A percentile compares a stretch with the other conserved stretches of the same genome.
These are phyloP conservation scores for Empidonax traillii DNA, from an alignment of 2,113 vertebrate species.

Conservation along the genomic window DNA sequence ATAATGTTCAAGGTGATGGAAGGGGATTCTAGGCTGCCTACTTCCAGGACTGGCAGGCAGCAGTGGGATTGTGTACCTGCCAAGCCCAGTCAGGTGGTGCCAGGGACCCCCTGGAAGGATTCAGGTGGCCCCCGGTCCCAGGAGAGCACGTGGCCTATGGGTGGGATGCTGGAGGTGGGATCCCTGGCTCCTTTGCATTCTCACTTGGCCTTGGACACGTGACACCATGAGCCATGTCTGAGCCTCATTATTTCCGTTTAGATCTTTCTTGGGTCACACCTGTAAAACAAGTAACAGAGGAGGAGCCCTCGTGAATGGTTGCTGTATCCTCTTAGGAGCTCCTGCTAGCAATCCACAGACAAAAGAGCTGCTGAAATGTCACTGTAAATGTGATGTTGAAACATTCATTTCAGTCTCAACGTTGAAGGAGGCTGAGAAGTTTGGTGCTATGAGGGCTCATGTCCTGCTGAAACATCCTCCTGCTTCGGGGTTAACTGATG, in stretches of 20 bases:
- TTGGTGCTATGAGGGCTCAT: not conserved
- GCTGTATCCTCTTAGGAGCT: not conserved
- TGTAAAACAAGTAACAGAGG: not conserved
- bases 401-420: not conserved
- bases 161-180: not conserved
- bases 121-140: fast-evolving
- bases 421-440: not conserved
- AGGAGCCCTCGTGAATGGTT: not conserved
- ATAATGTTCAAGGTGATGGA: fast-evolving
- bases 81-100: not conserved
- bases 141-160: fast-evolving
- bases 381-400: not conserved
- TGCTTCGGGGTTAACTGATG: constrained; percentile 13
- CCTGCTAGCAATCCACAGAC: not conserved
- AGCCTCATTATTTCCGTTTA: not conserved
- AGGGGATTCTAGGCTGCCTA: not conserved
- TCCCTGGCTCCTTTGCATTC: fast-evolving
- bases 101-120: not conserved
- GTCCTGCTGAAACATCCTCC: not conserved
- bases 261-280: not conserved
- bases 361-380: not conserved
- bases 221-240: not conserved
- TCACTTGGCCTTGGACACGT: not conserved
- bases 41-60: not conserved
- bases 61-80: not conserved